phyloP scores from a whole-genome alignment of 2,888 invertebrate species.

The Parnassius smintheus region DNA sequence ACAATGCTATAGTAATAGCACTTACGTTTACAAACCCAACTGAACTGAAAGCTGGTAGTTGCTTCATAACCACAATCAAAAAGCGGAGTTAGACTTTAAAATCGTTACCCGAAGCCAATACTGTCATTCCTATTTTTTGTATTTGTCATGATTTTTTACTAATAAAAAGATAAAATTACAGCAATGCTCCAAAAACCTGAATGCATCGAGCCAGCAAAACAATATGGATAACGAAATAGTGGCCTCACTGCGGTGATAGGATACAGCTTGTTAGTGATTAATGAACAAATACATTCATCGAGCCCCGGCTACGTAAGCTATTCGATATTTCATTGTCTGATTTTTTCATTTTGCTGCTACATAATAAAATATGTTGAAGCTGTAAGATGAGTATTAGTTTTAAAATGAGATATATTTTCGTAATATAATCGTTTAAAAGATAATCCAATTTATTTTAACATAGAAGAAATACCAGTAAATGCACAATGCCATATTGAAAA shows the following conservation, averaged over 20 bases:
- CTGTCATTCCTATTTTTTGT: too few relatives aligned
- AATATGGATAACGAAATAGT: conserved; percentile 77
- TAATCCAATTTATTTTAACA: conserved; percentile 3
- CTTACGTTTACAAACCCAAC: too few relatives aligned
- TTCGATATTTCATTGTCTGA: conserved; percentile 52
- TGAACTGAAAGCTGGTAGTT: too few relatives aligned
- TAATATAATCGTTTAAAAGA: background rate
- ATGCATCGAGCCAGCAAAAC: conserved; percentile 76
- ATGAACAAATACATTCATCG: conserved; percentile 64
- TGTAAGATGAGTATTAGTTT: background rate
- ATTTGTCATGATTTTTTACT: too few relatives aligned
- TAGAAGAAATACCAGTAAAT: conserved; percentile 8
- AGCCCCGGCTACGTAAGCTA: conserved; percentile 61
- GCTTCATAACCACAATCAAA: too few relatives aligned
- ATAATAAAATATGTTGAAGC: background rate
- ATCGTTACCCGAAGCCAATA: too few relatives aligned
- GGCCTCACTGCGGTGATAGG: conserved; percentile 78
- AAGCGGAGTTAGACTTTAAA: too few relatives aligned
- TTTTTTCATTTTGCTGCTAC: background rate
- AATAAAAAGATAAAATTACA: conserved; percentile 46
- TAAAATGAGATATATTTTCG: background rate
- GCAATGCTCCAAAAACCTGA: conserved; percentile 78
- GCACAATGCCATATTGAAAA: conserved; percentile 19
- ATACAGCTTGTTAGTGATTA: conserved; percentile 62
- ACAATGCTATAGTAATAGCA: too few relatives aligned